Conservation (phyloP, 2,888 invertebrate species). For the Chydorus sphaericus region DNA sequence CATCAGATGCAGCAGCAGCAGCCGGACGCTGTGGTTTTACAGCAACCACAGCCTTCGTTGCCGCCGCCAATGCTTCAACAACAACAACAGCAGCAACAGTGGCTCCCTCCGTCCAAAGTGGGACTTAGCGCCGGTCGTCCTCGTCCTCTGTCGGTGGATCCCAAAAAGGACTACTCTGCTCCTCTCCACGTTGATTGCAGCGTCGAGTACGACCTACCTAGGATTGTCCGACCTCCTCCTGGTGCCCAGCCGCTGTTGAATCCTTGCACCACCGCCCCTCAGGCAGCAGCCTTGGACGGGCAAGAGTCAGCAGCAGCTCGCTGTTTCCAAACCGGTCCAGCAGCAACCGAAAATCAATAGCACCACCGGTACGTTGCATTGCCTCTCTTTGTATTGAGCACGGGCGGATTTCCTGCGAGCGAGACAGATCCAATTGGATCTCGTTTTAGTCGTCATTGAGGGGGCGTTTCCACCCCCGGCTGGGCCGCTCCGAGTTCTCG, state of each 20-base stretch:
- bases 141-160: slow-evolving; percentile 7
- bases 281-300: no score
- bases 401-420: no score
- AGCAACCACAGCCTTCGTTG: no score
- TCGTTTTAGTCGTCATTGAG: no score
- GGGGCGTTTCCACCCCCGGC: no score
- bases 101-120: not conserved
- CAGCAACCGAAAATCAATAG: not conserved
- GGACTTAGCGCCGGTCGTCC: no score
- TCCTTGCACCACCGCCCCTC: not conserved
- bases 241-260: slow-evolving; percentile 13
- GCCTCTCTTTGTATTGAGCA: no score
- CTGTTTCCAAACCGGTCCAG: not conserved
- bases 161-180: slow-evolving; percentile 13
- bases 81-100: not conserved
- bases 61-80: no score
- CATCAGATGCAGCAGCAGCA: not conserved
- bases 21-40: no score
- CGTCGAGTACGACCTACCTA: slow-evolving; percentile 14
- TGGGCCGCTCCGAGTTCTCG: no score
- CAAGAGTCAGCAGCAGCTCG: not conserved
- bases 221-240: slow-evolving; percentile 13
- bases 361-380: slow-evolving; percentile 2
- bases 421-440: no score
- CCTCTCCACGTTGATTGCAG: slow-evolving; percentile 12